Percentiles rank a stretch among this genome's conserved stretches.
Conservation (phyloP, 1,140 invertebrate species). For the Anastatus disparis region DNA sequence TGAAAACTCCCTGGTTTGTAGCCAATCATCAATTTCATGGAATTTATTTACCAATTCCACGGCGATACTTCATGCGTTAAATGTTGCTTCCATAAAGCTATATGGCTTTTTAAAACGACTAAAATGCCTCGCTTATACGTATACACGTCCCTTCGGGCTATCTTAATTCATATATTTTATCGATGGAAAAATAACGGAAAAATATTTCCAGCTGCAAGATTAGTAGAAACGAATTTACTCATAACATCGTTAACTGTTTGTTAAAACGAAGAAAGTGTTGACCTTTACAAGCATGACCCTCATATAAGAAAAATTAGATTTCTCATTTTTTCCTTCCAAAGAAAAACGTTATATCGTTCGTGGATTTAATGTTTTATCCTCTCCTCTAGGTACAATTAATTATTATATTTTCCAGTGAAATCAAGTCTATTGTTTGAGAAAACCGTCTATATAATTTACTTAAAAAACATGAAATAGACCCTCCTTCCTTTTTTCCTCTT, state of each 20-base stretch:
- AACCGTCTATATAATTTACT: slow-evolving; percentile 19
- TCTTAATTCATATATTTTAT: background rate
- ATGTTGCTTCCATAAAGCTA: no score
- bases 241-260: no score
- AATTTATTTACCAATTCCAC: no score
- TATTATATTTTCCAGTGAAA: slow-evolving; percentile 30
- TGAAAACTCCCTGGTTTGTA: no score
- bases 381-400: no score
- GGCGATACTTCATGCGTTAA: no score
- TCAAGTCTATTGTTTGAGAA: slow-evolving; percentile 9
- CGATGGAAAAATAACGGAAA: slow-evolving; percentile 6
- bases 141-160: no score
- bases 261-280: slow-evolving; percentile 29
- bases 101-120: no score
- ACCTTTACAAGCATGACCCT: slow-evolving; percentile 22
- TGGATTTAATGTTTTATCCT: no score
- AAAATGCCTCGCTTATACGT: no score
- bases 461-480: background rate
- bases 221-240: background rate
- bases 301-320: slow-evolving; percentile 27
- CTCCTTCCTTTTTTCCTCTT: background rate
- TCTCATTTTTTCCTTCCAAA: slow-evolving; percentile 24
- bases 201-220: background rate
- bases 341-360: background rate
- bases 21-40: no score